Conservation (phyloP, 2,797 vertebrate species). For the Enteromius radiatus region DNA sequence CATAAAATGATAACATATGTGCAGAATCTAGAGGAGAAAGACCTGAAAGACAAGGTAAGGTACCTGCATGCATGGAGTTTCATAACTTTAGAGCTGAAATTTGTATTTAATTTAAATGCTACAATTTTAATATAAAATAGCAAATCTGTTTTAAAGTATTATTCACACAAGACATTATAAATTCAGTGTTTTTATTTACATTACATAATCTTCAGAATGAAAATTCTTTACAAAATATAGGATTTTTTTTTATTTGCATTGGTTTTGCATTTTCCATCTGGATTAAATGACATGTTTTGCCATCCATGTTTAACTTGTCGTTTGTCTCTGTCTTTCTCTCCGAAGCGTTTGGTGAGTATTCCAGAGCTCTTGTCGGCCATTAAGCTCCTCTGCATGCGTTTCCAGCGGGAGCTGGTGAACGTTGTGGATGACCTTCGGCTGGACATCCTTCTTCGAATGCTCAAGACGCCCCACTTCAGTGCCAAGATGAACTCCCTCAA, state of each 20-base stretch:
- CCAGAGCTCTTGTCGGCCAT: slow-evolving; percentile 97
- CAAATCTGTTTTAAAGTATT: neutral
- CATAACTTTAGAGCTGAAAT: neutral
- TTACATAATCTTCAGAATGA: neutral
- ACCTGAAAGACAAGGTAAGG: slow-evolving; percentile 97
- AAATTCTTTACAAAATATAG: too few relatives aligned
- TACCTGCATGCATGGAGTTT: slow-evolving; percentile 2
- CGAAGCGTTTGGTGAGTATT: slow-evolving; percentile 94
- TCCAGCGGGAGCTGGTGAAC: slow-evolving; percentile 93
- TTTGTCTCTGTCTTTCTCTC: neutral
- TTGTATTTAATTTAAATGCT: neutral
- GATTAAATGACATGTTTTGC: neutral
- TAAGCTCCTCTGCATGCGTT: slow-evolving; percentile 97
- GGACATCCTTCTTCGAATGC: slow-evolving; percentile 95
- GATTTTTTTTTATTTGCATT: neutral
- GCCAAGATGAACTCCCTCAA: slow-evolving; percentile 99
- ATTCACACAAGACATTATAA: too few relatives aligned
- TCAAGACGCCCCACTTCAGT: slow-evolving; percentile 98
- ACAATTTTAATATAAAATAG: neutral
- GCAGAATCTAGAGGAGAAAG: slow-evolving; percentile 97
- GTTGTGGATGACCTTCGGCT: slow-evolving; percentile 93
- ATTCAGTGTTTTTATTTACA: neutral
- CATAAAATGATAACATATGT: slow-evolving; percentile 98
- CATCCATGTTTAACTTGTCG: neutral
- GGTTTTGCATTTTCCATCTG: too few relatives aligned